phyloP scores from a whole-genome alignment of 2,113 vertebrate genomes.

The Gobiocypris rarus region DNA sequence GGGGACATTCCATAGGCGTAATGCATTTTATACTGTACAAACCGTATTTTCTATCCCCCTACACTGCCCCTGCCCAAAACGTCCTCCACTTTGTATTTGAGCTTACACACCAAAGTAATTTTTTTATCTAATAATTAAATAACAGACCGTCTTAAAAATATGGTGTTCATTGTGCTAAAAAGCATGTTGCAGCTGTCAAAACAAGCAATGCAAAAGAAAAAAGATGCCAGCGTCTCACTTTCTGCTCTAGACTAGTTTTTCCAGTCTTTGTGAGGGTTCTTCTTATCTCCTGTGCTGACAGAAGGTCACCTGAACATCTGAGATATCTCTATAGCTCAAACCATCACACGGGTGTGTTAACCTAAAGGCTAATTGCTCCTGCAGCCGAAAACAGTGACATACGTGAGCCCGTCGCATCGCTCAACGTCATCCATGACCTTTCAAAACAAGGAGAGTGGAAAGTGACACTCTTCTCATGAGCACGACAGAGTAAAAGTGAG shows the following conservation, averaged over 20 bases:
- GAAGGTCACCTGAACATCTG: constrained; percentile 48
- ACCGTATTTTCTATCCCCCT: too few relatives aligned
- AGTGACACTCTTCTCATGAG: constrained; percentile 9
- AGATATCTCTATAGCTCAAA: constrained; percentile 18
- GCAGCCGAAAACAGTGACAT: constrained; percentile 22
- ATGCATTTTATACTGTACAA: too few relatives aligned
- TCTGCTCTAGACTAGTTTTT: neutral
- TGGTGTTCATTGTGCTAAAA: neutral
- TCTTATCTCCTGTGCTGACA: constrained; percentile 23
- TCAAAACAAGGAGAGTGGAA: constrained; percentile 26
- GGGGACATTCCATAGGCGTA: too few relatives aligned
- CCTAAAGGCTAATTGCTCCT: constrained; percentile 31
- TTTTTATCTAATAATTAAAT: too few relatives aligned
- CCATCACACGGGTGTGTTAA: constrained; percentile 1
- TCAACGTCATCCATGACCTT: constrained; percentile 50
- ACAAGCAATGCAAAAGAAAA: neutral
- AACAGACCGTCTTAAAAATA: neutral
- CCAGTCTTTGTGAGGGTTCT: neutral
- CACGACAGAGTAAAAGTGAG: neutral
- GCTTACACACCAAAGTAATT: too few relatives aligned
- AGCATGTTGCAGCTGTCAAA: neutral
- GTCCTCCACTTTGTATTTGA: too few relatives aligned
- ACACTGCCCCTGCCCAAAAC: too few relatives aligned
- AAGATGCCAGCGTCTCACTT: neutral
- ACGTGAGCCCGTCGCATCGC: neutral